Base-by-base conservation (phyloP, 2,113 vertebrate species). In the Morone chrysops region DNA sequence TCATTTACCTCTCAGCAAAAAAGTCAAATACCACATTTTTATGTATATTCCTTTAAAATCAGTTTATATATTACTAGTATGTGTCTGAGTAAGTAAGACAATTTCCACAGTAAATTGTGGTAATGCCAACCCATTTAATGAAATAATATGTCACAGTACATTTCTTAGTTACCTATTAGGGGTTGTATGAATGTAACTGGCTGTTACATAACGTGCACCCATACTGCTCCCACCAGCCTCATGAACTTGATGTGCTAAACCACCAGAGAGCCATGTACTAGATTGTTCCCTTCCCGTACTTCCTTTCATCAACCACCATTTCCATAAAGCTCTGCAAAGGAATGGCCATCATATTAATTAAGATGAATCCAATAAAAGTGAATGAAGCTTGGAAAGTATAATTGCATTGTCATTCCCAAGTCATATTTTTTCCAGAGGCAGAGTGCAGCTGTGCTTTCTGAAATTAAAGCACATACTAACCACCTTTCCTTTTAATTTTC, bases 401-500 rank as follows among this genome's bases (percentile, higher is more conserved):
- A 90, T 88, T 92, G 90, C 87, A 70, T 87, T 80, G 83, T 84
- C 88, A 86, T 90, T 90, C 72, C 76, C 72, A 83, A 91, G 86
- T 91, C 81, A 74, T 89, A 84, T 84, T 92, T 90, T 75, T 87
- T 51, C 70, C 70, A 72, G 31, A 80, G 85, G 84, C 80, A 75
- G 72, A 71, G 85, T 47, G 41, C 83, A 81, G 81, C 87, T 89
- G 85, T 62, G 89, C 90, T 87, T 68, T 90, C 65, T 87, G 85
- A 91, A 91, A 92, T 90, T 81, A 87, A 90, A 88, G 73, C 79
- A 71, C 77, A 85, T 56, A 62, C 84, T 83, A 84, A 92, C 81
- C 75, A 83, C 81, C 75, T 82, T 84, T 90, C 83, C 77, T 89
- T 93, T 94, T 95, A 87, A 95, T 95, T 94, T 94, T 89, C 87